Evolutionary conservation across 2,888 invertebrate genomes (phyloP).

Genomic region (Sinopyrophorus schimmeli): DNA sequence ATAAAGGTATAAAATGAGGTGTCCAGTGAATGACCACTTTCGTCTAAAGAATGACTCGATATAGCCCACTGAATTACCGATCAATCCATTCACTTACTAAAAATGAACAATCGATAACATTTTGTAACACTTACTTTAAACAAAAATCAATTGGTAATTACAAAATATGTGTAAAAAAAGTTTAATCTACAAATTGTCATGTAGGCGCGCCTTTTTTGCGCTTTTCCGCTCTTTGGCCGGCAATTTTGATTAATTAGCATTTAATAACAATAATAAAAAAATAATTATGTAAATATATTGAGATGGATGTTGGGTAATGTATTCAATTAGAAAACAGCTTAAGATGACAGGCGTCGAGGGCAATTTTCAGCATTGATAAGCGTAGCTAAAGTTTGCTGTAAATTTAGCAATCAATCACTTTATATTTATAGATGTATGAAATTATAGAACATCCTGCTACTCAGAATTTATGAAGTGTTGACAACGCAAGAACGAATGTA

Average conservation of each 20-base stretch:
- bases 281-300: conserved; percentile 17
- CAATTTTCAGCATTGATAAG: conserved; percentile 37
- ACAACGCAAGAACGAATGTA: conserved; percentile 27
- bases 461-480: conserved; percentile 28
- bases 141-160: too few species aligned
- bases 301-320: conserved; percentile 15
- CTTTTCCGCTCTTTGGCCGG: too few species aligned
- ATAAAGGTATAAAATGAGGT: too few species aligned
- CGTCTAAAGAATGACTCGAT: too few species aligned
- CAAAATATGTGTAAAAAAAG: too few species aligned
- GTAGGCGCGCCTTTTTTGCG: too few species aligned
- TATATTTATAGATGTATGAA: conserved; percentile 37
- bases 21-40: too few species aligned
- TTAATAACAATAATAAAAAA: conserved; percentile 5
- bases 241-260: not conserved
- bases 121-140: too few species aligned
- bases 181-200: too few species aligned
- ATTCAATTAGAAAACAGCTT: conserved; percentile 15
- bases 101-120: too few species aligned
- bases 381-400: conserved; percentile 37
- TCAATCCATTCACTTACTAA: too few species aligned
- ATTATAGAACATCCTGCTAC: conserved; percentile 37
- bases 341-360: conserved; percentile 21
- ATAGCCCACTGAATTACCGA: too few species aligned
- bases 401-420: conserved; percentile 35